Evolutionary conservation across 2,797 vertebrate genomes (phyloP), one percentile per base, ranked within the genome.

Genomic region (Lithobates sylvaticus): DNA sequence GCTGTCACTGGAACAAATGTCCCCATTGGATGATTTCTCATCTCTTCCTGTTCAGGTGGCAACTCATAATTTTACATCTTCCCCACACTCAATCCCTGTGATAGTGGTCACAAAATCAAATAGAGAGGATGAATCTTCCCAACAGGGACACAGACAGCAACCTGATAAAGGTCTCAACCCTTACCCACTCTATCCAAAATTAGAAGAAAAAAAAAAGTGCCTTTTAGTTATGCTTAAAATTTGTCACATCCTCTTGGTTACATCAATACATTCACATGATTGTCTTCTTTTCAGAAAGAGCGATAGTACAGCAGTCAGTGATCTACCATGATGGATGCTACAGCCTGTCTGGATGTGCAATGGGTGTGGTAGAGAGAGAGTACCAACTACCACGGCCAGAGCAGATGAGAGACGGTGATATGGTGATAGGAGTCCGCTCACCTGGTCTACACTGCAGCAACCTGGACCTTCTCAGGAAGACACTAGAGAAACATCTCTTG

Each of bases 271-370:
- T 61, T 34, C 21, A 21, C 18, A 21, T 64, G n/a, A 13, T 50
- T 32, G 54, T 34, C 85, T 5, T 78, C 8, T 42, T 34, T 0
- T 5, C 88, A 98, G 97, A 96, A 0, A 95, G 93, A 0, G 95
- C 96, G 85, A 95, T 94, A 0, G 94, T 95, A 0, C 94, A 95
- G 76, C 93, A 92, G 93, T 92, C 94, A 0, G 93, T 95, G 0
- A 86, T 95, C 32, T 89, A 82, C 72, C 84, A 91, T 8, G 15
- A 91, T 0, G 96, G 96, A 0, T 95, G 92, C 88, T 96, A 96
- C 18, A 95, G 94, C 84, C 92, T 98, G 84, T 96, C 95, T 0
- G 97, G 97, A 21, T 98, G 97, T 92, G 96, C 90, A 0, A 95
- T 98, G 0, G 97, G 97, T 0, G 96, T 96, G 0, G 93, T 94